Evolutionary conservation across 92 coral and sea anemone genomes (phyloP).

Genomic region (Umimayanthus kanabou): DNA sequence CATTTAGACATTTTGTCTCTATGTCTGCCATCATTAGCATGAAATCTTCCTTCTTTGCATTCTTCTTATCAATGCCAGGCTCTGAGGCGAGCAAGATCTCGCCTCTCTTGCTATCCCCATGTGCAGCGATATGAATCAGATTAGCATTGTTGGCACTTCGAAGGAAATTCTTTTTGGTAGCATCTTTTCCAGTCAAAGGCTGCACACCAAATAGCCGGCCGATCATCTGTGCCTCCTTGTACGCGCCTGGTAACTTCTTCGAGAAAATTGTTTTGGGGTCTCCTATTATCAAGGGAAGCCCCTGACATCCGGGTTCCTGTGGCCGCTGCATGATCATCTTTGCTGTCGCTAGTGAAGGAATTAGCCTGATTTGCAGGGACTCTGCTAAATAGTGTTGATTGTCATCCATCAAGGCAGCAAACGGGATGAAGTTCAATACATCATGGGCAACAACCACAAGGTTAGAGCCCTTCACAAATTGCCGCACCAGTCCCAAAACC

Average conservation of each 20-base stretch:
- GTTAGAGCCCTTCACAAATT: slow-evolving; percentile 31
- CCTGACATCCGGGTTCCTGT: not conserved
- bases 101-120: slow-evolving; percentile 43
- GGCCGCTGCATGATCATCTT: slow-evolving; percentile 20
- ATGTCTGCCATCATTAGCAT: slow-evolving; percentile 43
- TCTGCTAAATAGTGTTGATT: slow-evolving; percentile 15
- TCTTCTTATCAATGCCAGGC: slow-evolving; percentile 3
- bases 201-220: not conserved
- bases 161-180: slow-evolving; percentile 40
- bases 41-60: slow-evolving; percentile 31
- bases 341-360: slow-evolving; percentile 48
- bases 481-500: slow-evolving; percentile 24
- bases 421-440: slow-evolving; percentile 41
- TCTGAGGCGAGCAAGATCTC: slow-evolving; percentile 51
- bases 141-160: slow-evolving; percentile 21
- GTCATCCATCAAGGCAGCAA: slow-evolving; percentile 42
- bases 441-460: slow-evolving; percentile 41
- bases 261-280: not conserved
- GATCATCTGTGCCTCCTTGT: slow-evolving; percentile 39
- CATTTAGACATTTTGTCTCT: slow-evolving; percentile 16
- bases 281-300: not conserved
- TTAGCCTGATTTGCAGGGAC: slow-evolving; percentile 33
- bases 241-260: slow-evolving; percentile 28
- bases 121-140: slow-evolving; percentile 52
- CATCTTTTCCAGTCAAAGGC: slow-evolving; percentile 28